Percentiles rank a stretch among this genome's conserved stretches.
Evolutionary conservation across 1,140 invertebrate genomes (phyloP).

Genomic region (Trichomalopsis sarcophagae): DNA sequence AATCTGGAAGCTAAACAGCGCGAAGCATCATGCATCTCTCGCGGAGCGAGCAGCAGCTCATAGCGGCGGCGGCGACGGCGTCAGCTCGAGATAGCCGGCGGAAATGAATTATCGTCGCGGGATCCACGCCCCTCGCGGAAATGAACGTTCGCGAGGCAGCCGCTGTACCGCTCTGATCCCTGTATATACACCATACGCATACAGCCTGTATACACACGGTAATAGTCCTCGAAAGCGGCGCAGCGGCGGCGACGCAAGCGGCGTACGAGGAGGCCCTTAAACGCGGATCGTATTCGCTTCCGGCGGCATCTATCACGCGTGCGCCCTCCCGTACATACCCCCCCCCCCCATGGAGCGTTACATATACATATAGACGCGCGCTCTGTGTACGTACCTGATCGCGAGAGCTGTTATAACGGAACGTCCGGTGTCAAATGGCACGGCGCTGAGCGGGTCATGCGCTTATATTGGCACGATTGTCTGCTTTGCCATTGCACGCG

Average conservation of each 20-base stretch:
- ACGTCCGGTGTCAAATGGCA: constrained; percentile 45
- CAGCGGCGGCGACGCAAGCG: too few species aligned
- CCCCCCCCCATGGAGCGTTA: neutral
- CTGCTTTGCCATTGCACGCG: neutral
- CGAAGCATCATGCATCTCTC: too few species aligned
- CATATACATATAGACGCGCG: neutral
- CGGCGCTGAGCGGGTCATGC: constrained; percentile 22
- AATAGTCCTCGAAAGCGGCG: neutral
- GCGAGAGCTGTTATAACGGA: constrained; percentile 5
- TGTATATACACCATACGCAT: neutral
- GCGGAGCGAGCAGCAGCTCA: too few species aligned
- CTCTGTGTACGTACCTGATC: neutral
- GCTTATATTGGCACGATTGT: constrained; percentile 30
- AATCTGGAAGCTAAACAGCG: too few species aligned
- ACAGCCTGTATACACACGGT: neutral
- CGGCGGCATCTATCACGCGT: constrained; percentile 20
- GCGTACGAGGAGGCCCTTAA: constrained; percentile 16
- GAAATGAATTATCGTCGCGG: constrained; percentile 29
- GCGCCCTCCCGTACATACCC: neutral
- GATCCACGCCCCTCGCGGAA: neutral
- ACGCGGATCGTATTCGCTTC: constrained; percentile 40
- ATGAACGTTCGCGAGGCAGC: constrained; percentile 21
- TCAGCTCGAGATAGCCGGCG: neutral
- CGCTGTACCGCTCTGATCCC: neutral
- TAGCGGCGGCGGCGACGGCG: too few species aligned